Base-by-base conservation (phyloP, 1,140 invertebrate genomes). In the Portunus trituberculatus region DNA sequence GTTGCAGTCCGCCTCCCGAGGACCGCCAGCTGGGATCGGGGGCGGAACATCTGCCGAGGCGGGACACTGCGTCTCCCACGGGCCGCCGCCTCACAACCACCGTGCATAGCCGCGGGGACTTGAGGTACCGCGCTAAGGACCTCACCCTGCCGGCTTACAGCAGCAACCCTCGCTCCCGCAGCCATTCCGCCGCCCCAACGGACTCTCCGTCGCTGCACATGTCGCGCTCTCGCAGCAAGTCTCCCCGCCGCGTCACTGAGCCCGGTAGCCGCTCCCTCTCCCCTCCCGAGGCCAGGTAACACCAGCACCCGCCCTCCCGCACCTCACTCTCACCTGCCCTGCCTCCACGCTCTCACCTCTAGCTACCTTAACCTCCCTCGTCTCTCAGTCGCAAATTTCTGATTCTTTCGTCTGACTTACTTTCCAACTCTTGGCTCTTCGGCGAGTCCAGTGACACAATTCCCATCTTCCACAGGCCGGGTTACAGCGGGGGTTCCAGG, bases 161-260 rank as follows among this genome's bases (percentile, higher is more conserved):
- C 95, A 89, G 92, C 95, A 86, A 93, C 97, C 92, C 96, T 86
- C 95, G 96, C 31, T 96, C 96, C 89, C 96, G 98, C 96, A 98
- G 98, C 97, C 97, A 98, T 97, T 98, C 98, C 25, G 98, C 98
- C 59, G 98, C 98, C 45, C 98, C 98, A n/a, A 98, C 98, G 96
- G 98, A 98, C 96, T 97, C 98, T 16, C 97, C 98, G 32, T 97
- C 97, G 94, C 96, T 97, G 82, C 97, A 97, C 96, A 95, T 96
- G 45, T 96, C 96, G 89, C 96, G 97, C 92, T 96, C 97, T 94
- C 94, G 97, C 95, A 97, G 97, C 96, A 97, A 97, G 96, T 97
- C 97, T 97, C 97, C 97, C 96, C 97, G 97, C 96, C 97, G 96
- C 96, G 97, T 97, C 97, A 97, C 97, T 97, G 98, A 97, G 97